Percentiles rank a stretch among this genome's conserved stretches.
phyloP scores from a whole-genome alignment of 2,888 invertebrate species.

The Carcina quercana region DNA sequence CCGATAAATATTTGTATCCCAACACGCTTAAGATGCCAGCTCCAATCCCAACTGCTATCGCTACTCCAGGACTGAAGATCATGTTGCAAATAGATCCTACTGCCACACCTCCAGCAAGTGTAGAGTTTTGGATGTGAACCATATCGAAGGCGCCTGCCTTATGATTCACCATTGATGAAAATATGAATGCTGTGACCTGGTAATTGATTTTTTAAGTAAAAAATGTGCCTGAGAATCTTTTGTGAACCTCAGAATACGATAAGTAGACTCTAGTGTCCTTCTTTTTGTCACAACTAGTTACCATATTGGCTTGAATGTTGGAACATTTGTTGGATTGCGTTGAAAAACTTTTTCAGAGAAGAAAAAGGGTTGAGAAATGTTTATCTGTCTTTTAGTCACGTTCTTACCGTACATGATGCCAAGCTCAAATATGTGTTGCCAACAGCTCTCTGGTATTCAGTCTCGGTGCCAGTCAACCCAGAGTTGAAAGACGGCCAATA shows the following conservation, averaged over 20 bases:
- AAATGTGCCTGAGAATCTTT: no score
- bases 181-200: slow-evolving; percentile 85
- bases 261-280: no score
- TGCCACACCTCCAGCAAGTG: slow-evolving; percentile 94
- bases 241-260: no score
- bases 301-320: no score
- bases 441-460: slow-evolving; percentile 88
- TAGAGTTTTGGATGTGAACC: slow-evolving; percentile 96
- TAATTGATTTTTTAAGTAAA: neutral
- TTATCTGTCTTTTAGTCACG: no score
- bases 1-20: slow-evolving; percentile 86
- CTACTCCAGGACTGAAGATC: slow-evolving; percentile 88
- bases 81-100: slow-evolving; percentile 90
- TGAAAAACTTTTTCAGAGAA: no score
- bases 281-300: no score
- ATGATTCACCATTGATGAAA: slow-evolving; percentile 83
- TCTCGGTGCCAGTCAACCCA: slow-evolving; percentile 80
- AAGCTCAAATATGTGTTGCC: slow-evolving; percentile 95
- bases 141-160: slow-evolving; percentile 87
- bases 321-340: no score
- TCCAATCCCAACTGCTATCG: slow-evolving; percentile 84
- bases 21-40: slow-evolving; percentile 87
- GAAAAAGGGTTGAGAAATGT: no score
- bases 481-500: slow-evolving; percentile 99
- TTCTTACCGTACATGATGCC: slow-evolving; percentile 79